These are phyloP conservation scores for Pseudomyrmex gracilis DNA, from an alignment of 1,140 invertebrate genomes.

Conservation along the genomic window DNA sequence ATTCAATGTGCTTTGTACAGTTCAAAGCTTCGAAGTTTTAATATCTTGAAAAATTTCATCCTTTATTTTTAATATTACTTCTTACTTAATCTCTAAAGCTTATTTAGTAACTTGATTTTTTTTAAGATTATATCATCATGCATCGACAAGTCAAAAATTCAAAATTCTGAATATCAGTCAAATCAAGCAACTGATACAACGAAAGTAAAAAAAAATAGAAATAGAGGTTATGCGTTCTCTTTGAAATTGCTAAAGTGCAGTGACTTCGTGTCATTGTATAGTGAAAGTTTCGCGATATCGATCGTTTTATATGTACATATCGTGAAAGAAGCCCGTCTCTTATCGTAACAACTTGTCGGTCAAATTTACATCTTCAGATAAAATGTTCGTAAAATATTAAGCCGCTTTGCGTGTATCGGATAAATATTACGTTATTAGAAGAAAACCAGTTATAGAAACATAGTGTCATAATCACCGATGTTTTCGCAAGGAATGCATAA, in stretches of 20 bases:
- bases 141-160: neutral
- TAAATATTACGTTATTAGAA: conserved; percentile 43
- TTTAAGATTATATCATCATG: neutral
- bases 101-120: neutral
- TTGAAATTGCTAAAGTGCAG: conserved; percentile 61
- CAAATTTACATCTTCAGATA: conserved; percentile 6
- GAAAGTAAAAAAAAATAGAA: neutral
- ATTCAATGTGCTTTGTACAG: conserved; percentile 81
- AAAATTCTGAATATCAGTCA: conserved; percentile 45
- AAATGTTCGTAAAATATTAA: neutral
- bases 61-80: neutral
- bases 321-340: neutral
- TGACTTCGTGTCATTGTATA: neutral
- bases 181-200: conserved; percentile 58
- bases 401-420: neutral
- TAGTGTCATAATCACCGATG: too few species aligned
- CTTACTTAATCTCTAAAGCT: neutral
- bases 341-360: neutral
- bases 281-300: neutral
- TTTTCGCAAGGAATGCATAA: too few species aligned
- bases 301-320: conserved; percentile 3
- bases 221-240: neutral
- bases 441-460: neutral
- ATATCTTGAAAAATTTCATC: conserved; percentile 61
- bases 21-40: conserved; percentile 77